Evolutionary conservation across 1,140 invertebrate species (phyloP).

Genomic region (Drosophila kanapiae): DNA sequence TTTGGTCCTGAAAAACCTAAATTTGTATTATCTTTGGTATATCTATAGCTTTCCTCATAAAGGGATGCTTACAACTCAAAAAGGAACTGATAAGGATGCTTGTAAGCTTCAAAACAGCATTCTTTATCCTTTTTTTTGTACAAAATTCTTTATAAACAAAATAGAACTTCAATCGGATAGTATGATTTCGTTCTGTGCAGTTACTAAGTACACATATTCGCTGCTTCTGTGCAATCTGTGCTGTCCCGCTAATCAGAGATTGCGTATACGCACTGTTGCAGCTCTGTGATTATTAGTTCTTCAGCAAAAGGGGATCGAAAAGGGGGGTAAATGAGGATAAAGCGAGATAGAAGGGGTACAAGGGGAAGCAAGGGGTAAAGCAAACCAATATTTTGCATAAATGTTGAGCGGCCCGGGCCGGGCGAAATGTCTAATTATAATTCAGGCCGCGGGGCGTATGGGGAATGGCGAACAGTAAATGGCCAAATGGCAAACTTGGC

Average conservation of each 20-base stretch:
- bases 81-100: too few relatives aligned
- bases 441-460: slow-evolving; percentile 43
- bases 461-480: slow-evolving; percentile 34
- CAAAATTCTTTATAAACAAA: too few relatives aligned
- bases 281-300: slow-evolving; percentile 57
- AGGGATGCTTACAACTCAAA: too few relatives aligned
- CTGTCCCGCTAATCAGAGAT: slow-evolving; percentile 66
- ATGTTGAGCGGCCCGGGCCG: slow-evolving; percentile 57
- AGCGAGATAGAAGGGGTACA: not conserved
- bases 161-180: too few relatives aligned
- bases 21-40: too few relatives aligned
- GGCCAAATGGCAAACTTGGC: slow-evolving; percentile 46
- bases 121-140: too few relatives aligned
- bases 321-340: not conserved
- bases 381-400: slow-evolving; percentile 77
- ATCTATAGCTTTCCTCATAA: too few relatives aligned
- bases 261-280: slow-evolving; percentile 77
- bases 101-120: too few relatives aligned
- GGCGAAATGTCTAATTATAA: slow-evolving; percentile 77
- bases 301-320: not conserved
- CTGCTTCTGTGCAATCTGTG: not conserved
- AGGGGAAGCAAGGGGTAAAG: not conserved
- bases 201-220: slow-evolving; percentile 20
- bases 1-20: too few relatives aligned
- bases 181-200: slow-evolving; percentile 2